Conservation (phyloP, 2,888 invertebrate genomes). For the Watsonalla cultraria region DNA sequence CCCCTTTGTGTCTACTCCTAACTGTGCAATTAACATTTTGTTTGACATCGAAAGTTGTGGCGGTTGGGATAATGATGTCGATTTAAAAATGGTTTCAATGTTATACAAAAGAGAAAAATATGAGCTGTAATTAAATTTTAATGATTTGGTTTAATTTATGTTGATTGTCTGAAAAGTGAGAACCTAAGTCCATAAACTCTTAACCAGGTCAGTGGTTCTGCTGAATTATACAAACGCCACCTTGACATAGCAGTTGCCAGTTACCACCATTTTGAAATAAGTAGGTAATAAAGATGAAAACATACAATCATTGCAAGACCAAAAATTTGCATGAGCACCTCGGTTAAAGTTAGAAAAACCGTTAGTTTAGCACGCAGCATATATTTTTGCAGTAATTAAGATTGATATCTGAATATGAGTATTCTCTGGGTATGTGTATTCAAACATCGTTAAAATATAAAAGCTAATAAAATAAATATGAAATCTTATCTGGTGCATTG, state of each 20-base stretch:
- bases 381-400: slow-evolving; percentile 2
- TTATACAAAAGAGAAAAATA: neutral
- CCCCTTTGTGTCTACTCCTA: slow-evolving; percentile 11
- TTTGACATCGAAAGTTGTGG: slow-evolving; percentile 2
- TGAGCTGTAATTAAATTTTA: neutral
- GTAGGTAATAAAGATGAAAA: neutral
- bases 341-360: neutral
- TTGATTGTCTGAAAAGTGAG: neutral
- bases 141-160: neutral
- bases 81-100: neutral
- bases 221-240: neutral
- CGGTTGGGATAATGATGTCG: neutral
- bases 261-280: too few relatives aligned
- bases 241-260: neutral
- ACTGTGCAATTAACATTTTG: slow-evolving; percentile 4
- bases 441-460: neutral
- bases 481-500: neutral
- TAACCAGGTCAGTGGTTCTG: neutral
- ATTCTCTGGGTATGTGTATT: neutral
- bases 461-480: slow-evolving; percentile 1
- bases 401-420: slow-evolving; percentile 3
- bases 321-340: neutral
- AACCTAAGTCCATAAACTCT: neutral
- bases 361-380: neutral
- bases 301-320: neutral